Evolutionary conservation across 2,888 invertebrate species (phyloP), one percentile per base, ranked within the genome.

Genomic region (Ectobius pallidus): DNA sequence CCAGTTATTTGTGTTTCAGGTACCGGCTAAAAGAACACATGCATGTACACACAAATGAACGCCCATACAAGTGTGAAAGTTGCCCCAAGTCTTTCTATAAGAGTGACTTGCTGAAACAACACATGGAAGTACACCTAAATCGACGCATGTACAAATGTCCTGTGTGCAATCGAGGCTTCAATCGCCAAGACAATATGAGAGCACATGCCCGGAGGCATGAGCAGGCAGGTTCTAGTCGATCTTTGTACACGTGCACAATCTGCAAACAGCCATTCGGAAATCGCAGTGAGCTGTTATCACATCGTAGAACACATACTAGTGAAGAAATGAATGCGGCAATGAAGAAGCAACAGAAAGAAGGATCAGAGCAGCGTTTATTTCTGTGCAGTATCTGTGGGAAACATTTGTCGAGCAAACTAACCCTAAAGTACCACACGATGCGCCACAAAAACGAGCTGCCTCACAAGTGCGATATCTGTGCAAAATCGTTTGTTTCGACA

Each of bases 161-260:
- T 18, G 34, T 73, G 2, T 76, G 76, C 39, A 69, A 71, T n/a
- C 69, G 71, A 27, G 27, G 73, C 11, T 76, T 76, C 44, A 76
- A 76, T 32, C 68, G 72, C 16, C 18, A 34, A 7, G 61, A 61
- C 20, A 68, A 72, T 61, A 34, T 72, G 44, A n/a, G 18, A n/a
- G 42, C 30, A 6, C 72, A 72, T 27, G 18, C 44, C 7, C 46
- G 52, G 39, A 46, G 68, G n/a, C 72, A 72, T 46, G 7, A 7
- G 7, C n/a, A n/a, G n/a, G n/a, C n/a, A n/a, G n/a, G n/a, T n/a
- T 16, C 16, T 4, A 22, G n/a, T 20, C 11, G 14, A 3, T 44
- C 11, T 25, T 67, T 49, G 11, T 34, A 61, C 25, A 52, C 49
- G 18, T 72, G 69, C 49, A 63, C 49, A 39, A 39, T 69, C 42